phyloP scores from a whole-genome alignment of 2,888 invertebrate genomes.

The Xylophagus ater region DNA sequence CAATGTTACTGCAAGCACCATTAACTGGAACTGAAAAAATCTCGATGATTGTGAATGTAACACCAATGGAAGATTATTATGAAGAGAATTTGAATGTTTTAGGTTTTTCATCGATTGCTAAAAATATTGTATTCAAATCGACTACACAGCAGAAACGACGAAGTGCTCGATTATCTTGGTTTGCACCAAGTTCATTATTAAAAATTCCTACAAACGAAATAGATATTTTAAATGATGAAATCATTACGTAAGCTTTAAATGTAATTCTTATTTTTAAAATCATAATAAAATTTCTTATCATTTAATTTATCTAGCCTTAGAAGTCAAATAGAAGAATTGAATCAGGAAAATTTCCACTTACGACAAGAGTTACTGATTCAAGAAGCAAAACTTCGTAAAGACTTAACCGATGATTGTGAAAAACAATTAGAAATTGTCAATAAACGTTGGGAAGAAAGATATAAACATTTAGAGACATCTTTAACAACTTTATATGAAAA shows the following conservation, averaged over 20 bases:
- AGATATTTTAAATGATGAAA: too few relatives aligned
- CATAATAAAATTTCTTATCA: too few relatives aligned
- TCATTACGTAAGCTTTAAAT: too few relatives aligned
- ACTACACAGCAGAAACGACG: too few relatives aligned
- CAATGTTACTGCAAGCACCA: constrained; percentile 69
- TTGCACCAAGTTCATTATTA: too few relatives aligned
- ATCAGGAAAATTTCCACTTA: constrained; percentile 10
- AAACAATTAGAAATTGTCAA: constrained; percentile 21
- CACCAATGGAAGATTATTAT: constrained; percentile 58
- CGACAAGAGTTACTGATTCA: constrained; percentile 18
- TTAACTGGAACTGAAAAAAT: too few relatives aligned
- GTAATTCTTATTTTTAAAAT: too few relatives aligned
- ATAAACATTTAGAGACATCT: too few relatives aligned
- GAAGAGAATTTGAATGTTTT: constrained; percentile 75
- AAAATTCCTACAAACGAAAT: constrained; percentile 2
- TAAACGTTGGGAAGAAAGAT: constrained; percentile 23
- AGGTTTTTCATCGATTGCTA: constrained; percentile 67
- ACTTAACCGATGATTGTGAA: constrained; percentile 27
- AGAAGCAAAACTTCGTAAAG: constrained; percentile 29
- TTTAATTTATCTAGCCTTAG: too few relatives aligned
- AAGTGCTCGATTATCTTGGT: constrained; percentile 21
- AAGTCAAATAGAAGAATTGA: constrained; percentile 17
- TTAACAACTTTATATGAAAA: too few relatives aligned
- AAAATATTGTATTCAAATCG: constrained; percentile 42
- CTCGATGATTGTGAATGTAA: constrained; percentile 76